These are phyloP conservation scores for Theonella swinhoei DNA, from an alignment of 37 sponge, comb jelly and placozoan genomes.

Conservation along the genomic window DNA sequence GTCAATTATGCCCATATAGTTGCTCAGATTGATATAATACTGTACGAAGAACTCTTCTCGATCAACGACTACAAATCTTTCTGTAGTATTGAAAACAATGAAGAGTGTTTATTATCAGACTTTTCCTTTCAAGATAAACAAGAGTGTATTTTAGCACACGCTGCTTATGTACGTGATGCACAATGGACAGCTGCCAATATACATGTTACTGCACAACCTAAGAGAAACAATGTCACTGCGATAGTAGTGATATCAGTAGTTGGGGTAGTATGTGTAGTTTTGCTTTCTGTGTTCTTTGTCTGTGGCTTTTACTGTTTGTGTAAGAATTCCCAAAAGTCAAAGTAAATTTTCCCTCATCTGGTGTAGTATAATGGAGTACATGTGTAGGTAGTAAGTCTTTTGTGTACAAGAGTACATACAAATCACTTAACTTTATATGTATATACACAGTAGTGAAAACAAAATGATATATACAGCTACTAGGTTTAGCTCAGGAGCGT, in stretches of 20 bases:
- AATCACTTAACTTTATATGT: no score
- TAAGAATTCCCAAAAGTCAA: background rate
- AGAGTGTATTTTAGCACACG: background rate
- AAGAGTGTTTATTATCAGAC: background rate
- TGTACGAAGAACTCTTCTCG: background rate
- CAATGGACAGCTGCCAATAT: background rate
- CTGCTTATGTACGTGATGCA: background rate
- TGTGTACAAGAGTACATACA: background rate
- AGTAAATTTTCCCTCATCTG: background rate
- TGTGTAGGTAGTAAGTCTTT: background rate
- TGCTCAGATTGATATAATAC: background rate
- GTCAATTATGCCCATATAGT: background rate
- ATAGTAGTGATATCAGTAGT: background rate
- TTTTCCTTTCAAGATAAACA: background rate
- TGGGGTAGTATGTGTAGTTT: background rate
- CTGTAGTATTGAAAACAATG: background rate
- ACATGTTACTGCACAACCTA: background rate
- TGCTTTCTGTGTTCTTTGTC: background rate
- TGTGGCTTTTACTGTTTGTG: background rate
- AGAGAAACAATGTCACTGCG: background rate
- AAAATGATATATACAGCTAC: no score
- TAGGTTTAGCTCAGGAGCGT: no score
- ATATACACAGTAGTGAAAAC: no score
- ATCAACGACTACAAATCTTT: background rate
- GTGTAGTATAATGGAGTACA: no score